A percentile compares a stretch with the other conserved stretches of the same genome.
Conservation (phyloP, 2,113 vertebrate species). For the human region DNA sequence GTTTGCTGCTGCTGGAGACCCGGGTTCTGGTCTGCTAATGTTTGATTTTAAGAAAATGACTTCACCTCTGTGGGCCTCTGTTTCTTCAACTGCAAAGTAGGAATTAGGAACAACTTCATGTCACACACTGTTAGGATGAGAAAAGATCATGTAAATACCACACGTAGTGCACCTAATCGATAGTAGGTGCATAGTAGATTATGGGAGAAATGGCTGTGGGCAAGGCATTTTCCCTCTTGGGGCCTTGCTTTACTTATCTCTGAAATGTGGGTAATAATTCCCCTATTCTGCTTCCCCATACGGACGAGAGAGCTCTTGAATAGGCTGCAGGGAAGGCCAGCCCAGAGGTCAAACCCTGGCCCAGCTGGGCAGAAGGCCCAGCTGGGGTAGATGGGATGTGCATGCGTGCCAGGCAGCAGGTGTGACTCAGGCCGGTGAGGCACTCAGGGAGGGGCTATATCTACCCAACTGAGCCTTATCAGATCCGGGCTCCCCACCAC, state of each 20-base stretch:
- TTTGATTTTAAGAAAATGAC: background rate
- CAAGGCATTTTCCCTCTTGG: background rate
- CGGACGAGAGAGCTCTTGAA: background rate
- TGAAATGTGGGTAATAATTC: background rate
- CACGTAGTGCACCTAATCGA: too few species aligned
- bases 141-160: background rate
- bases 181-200: background rate
- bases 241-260: background rate
- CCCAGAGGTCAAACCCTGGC: background rate
- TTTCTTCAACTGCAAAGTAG: conserved; percentile 10
- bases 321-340: background rate
- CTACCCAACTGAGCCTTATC: conserved; percentile 55
- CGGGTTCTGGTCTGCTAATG: background rate
- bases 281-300: background rate
- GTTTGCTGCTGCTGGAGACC: background rate
- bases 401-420: background rate
- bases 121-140: background rate
- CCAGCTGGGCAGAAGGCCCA: background rate
- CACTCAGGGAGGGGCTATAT: background rate
- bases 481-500: conserved; percentile 6
- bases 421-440: background rate
- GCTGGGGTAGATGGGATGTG: background rate
- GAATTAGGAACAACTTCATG: background rate
- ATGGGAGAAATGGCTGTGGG: background rate
- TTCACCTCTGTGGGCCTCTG: background rate